Conservation (phyloP, 1,140 invertebrate species). For the Panagrolaimus sp. region DNA sequence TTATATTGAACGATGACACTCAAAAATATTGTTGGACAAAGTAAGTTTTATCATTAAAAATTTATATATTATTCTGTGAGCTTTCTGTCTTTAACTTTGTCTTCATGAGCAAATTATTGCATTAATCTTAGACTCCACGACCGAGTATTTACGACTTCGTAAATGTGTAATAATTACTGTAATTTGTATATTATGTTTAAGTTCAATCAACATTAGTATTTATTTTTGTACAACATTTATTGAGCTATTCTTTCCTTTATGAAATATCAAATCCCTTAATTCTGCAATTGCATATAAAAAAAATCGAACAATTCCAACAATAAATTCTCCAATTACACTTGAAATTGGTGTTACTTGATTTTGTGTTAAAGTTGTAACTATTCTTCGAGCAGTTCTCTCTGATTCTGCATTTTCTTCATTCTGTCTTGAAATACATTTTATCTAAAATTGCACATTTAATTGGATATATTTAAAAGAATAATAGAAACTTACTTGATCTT, state of each 20-base stretch:
- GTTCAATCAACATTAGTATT: background rate
- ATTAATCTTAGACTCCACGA: too few species aligned
- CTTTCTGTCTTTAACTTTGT: background rate
- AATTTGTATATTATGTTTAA: too few species aligned
- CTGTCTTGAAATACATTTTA: background rate
- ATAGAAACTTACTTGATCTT: background rate
- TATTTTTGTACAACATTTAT: background rate
- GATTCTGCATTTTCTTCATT: background rate
- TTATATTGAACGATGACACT: constrained; percentile 40
- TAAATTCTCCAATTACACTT: background rate
- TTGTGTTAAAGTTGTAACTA: background rate
- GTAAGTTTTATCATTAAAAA: constrained; percentile 29
- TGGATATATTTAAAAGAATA: background rate
- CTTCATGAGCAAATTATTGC: too few species aligned
- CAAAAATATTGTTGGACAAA: constrained; percentile 51
- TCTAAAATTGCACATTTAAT: background rate
- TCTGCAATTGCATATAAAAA: background rate
- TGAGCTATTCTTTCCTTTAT: background rate
- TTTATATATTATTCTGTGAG: background rate
- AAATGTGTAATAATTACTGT: too few species aligned
- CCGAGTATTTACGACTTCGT: too few species aligned
- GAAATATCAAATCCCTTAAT: background rate
- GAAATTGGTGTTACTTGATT: background rate
- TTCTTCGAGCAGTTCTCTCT: background rate
- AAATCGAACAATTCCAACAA: background rate